Evolutionary conservation across 2,797 vertebrate species (phyloP).

Genomic region (Podargus strigoides): DNA sequence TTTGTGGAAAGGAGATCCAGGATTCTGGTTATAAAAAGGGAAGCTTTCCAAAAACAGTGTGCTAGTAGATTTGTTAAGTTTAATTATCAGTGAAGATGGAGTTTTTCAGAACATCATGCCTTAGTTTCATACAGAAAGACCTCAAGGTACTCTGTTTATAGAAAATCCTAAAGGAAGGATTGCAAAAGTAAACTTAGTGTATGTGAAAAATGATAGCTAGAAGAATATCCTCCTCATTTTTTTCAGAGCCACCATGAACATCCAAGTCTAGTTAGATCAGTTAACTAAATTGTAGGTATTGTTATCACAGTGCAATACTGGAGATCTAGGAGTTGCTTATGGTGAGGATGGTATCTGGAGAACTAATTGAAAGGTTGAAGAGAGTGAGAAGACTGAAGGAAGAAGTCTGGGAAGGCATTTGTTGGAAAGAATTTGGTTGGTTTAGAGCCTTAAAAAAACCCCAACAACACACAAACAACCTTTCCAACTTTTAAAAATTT

Average conservation of each 20-base stretch:
- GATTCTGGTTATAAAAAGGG: background rate
- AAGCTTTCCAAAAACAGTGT: background rate
- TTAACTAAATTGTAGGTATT: background rate
- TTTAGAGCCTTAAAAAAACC: background rate
- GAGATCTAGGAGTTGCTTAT: background rate
- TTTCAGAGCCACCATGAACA: background rate
- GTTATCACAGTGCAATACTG: background rate
- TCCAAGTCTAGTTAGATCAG: background rate
- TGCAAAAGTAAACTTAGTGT: background rate
- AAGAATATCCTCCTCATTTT: background rate
- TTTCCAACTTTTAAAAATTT: background rate
- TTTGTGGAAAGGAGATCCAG: background rate
- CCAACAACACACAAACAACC: no score
- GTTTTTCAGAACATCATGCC: background rate
- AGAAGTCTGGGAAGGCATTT: background rate
- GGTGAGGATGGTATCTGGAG: background rate
- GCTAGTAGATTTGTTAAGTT: background rate
- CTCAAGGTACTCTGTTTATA: background rate
- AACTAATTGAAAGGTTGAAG: background rate
- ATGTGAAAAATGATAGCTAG: background rate
- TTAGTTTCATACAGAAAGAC: background rate
- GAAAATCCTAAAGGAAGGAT: background rate
- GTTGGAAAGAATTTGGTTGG: background rate
- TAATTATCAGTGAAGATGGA: background rate
- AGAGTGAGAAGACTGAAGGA: background rate